Evolutionary conservation across 2,113 vertebrate species (phyloP).

Genomic region (Isurus oxyrinchus): DNA sequence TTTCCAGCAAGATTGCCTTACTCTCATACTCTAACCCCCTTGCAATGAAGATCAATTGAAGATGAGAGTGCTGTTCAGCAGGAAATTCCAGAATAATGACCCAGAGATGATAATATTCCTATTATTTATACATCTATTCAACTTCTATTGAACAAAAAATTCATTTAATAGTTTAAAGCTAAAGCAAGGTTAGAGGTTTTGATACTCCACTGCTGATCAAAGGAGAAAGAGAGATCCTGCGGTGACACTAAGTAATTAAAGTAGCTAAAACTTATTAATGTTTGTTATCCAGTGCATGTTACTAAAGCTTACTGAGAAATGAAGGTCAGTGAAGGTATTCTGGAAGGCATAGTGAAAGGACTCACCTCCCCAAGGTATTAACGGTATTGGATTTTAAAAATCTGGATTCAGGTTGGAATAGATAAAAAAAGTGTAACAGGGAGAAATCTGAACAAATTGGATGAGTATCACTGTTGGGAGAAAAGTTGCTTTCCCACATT

Average conservation of each 20-base stretch:
- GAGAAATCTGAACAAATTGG: background rate
- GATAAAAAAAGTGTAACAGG: background rate
- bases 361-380: background rate
- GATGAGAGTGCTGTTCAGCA: too few relatives aligned
- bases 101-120: background rate
- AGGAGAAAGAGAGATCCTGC: background rate
- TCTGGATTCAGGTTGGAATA: background rate
- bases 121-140: background rate
- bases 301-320: too few relatives aligned
- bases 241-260: background rate
- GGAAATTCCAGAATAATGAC: background rate
- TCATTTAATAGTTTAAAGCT: background rate
- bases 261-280: too few relatives aligned
- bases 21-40: too few relatives aligned
- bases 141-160: background rate
- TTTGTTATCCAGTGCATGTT: too few relatives aligned
- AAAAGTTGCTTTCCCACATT: background rate
- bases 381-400: background rate
- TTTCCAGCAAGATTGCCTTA: too few relatives aligned
- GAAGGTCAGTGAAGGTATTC: too few relatives aligned
- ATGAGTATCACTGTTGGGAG: background rate
- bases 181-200: background rate
- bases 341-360: background rate
- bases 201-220: background rate
- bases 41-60: too few relatives aligned